Percentiles rank a stretch among this genome's conserved stretches.
phyloP scores from a whole-genome alignment of 2,113 vertebrate species.

The Tetrao urogallus region DNA sequence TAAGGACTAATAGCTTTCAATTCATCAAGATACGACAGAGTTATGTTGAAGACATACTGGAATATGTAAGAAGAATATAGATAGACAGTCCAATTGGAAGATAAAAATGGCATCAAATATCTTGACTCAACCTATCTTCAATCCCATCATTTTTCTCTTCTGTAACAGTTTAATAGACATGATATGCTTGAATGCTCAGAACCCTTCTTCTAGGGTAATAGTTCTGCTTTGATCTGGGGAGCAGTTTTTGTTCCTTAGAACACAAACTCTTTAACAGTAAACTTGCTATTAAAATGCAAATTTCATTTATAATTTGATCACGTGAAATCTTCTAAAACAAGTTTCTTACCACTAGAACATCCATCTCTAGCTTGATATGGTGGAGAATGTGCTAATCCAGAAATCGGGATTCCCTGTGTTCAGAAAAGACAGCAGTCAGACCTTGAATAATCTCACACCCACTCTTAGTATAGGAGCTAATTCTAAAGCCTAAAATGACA shows the following conservation, averaged over 20 bases:
- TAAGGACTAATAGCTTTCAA: not conserved
- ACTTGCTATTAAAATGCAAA: not conserved
- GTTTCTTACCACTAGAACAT: conserved; percentile 88
- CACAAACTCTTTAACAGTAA: not conserved
- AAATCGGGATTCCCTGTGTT: conserved; percentile 75
- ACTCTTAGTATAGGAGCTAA: not conserved
- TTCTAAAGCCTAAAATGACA: not conserved
- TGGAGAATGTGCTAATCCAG: conserved; percentile 73
- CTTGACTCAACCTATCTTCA: not conserved
- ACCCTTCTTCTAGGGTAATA: not conserved
- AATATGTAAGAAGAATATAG: not conserved
- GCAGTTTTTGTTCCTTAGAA: not conserved
- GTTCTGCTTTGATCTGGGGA: not conserved
- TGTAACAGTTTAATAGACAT: not conserved
- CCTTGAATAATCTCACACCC: not conserved
- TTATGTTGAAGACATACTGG: not conserved
- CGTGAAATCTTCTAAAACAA: not conserved
- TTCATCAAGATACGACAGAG: not conserved
- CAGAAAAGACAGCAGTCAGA: conserved; percentile 43
- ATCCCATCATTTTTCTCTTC: not conserved
- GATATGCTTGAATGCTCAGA: not conserved
- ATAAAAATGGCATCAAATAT: not conserved
- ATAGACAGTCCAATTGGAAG: not conserved
- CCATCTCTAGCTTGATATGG: conserved; percentile 83
- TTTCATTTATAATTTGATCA: not conserved